Evolutionary conservation across 2,113 vertebrate species (phyloP).

Genomic region (Ascaphus truei): DNA sequence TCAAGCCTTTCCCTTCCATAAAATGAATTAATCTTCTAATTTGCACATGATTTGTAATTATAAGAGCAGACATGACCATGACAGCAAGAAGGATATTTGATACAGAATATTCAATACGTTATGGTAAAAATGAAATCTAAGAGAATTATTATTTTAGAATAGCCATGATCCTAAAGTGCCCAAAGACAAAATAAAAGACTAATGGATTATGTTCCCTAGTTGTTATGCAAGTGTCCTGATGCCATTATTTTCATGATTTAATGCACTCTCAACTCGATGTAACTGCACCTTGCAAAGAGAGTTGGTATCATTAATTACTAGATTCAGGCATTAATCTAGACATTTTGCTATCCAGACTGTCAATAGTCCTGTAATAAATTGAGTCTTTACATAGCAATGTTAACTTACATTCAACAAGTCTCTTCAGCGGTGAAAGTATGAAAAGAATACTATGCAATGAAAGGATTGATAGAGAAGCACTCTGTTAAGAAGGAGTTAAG

Average conservation of each 20-base stretch:
- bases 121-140: constrained; percentile 29
- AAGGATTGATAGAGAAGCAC: no score
- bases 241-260: constrained; percentile 31
- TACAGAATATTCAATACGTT: constrained; percentile 22
- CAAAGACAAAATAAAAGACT: constrained; percentile 27
- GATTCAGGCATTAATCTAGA: constrained; percentile 25
- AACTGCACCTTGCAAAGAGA: constrained; percentile 24
- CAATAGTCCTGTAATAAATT: constrained; percentile 18
- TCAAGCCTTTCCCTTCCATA: neutral
- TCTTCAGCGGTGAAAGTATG: neutral
- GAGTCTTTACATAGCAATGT: neutral
- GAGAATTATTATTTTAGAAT: constrained; percentile 22
- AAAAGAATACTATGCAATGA: no score
- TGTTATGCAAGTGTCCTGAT: constrained; percentile 18
- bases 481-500: no score
- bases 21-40: constrained; percentile 24
- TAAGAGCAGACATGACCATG: neutral
- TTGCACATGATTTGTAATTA: constrained; percentile 26
- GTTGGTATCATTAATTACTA: constrained; percentile 26
- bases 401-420: neutral
- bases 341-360: constrained; percentile 12
- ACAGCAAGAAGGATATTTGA: constrained; percentile 13
- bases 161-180: neutral
- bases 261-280: constrained; percentile 26
- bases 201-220: constrained; percentile 27